Conservation (phyloP, 1,140 invertebrate species). For the Apis mellifera region Amel_HAv3.1 CM009931.2:535501-536000, state of each 20-base stretch:
- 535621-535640: constrained; percentile 46
- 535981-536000: not conserved
- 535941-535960: too few species aligned
- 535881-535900: constrained; percentile 5
- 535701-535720: not conserved
- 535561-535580: not conserved
- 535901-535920: not conserved
- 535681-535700: not conserved
- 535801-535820: too few species aligned
- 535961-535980: too few species aligned
- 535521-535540: constrained; percentile 38
- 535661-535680: constrained; percentile 31
- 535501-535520: constrained; percentile 12
- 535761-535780: too few species aligned
- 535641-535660: constrained; percentile 22
- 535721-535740: not conserved
- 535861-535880: not conserved
- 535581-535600: not conserved
- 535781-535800: too few species aligned
- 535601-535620: constrained; percentile 50
- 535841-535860: too few species aligned
- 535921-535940: not conserved
- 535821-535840: too few species aligned
- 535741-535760: too few species aligned
- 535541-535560: constrained; percentile 46